Evolutionary conservation across 37 sponge, comb jelly and placozoan genomes (phyloP).

Genomic region (Theonella swinhoei): DNA sequence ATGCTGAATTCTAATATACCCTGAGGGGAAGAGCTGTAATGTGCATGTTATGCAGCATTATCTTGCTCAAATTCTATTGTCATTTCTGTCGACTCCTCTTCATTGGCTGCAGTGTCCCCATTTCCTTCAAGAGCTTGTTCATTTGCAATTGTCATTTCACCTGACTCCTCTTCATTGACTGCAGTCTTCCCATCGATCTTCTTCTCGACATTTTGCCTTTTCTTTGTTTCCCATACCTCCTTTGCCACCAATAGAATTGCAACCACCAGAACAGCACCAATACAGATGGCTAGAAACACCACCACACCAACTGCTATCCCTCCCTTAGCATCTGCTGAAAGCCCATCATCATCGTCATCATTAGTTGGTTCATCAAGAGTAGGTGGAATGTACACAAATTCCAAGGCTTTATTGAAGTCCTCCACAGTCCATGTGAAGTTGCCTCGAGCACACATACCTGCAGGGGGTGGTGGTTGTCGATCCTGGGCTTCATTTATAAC

Average conservation of each 20-base stretch:
- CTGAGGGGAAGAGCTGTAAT: too few relatives aligned
- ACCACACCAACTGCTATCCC: neutral
- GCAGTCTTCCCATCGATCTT: too few relatives aligned
- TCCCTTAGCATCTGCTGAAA: neutral
- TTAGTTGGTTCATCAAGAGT: neutral
- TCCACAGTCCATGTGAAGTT: slow-evolving; percentile 2
- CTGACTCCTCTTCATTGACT: too few relatives aligned
- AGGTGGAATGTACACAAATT: neutral
- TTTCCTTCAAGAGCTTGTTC: too few relatives aligned
- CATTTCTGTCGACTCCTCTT: too few relatives aligned
- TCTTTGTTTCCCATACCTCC: too few relatives aligned
- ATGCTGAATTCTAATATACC: too few relatives aligned
- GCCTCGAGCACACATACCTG: neutral
- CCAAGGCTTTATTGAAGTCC: neutral
- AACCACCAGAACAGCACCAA: neutral
- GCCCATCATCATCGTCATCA: neutral
- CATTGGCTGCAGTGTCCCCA: too few relatives aligned
- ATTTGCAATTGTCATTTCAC: too few relatives aligned
- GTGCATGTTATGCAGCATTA: too few relatives aligned
- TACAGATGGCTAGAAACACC: neutral
- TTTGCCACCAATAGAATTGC: neutral
- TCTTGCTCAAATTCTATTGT: too few relatives aligned
- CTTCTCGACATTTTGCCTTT: too few relatives aligned
- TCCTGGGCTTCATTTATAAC: slow-evolving; percentile 31
- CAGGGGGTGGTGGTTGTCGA: neutral